phyloP scores from a whole-genome alignment of 37 sponge, comb jelly and placozoan genomes.

The Geodia barretti region DNA sequence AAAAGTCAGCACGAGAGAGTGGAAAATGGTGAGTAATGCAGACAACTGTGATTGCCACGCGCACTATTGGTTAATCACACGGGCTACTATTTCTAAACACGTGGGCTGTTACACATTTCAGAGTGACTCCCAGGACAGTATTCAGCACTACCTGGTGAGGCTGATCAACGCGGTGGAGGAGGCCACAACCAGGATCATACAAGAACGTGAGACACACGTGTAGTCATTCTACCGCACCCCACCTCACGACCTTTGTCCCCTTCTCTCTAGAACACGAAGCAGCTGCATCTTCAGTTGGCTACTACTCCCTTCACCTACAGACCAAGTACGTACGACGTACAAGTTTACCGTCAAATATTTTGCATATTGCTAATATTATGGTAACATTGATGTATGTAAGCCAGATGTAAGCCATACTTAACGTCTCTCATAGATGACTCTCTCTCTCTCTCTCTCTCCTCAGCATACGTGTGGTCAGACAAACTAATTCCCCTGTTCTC shows the following conservation, averaged over 20 bases:
- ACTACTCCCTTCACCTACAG: conserved; percentile 22
- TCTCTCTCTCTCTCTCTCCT: background rate
- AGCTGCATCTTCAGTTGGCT: conserved; percentile 29
- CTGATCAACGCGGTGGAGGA: conserved; percentile 56
- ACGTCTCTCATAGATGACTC: too few species aligned
- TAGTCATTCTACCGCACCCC: background rate
- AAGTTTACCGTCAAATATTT: background rate
- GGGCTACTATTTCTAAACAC: too few species aligned
- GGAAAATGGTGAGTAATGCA: conserved; percentile 43
- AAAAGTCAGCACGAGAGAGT: conserved; percentile 65
- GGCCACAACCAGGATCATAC: conserved; percentile 49
- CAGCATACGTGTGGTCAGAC: conserved; percentile 67
- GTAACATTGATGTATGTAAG: too few species aligned
- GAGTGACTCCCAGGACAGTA: conserved; percentile 27
- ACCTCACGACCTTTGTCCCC: background rate
- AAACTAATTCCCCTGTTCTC: conserved; percentile 44
- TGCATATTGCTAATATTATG: background rate
- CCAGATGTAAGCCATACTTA: too few species aligned
- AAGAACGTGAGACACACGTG: conserved; percentile 48
- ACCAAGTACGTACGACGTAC: conserved; percentile 34
- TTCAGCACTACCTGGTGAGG: conserved; percentile 34
- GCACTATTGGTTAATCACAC: background rate
- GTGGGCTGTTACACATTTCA: conserved; percentile 1
- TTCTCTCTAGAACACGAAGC: conserved; percentile 53
- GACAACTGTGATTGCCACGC: too few species aligned